Percentiles rank a stretch among this genome's conserved stretches.
These are phyloP conservation scores for Ancistrus triradiatus DNA, from an alignment of 2,113 vertebrate genomes.

Conservation along the genomic window DNA sequence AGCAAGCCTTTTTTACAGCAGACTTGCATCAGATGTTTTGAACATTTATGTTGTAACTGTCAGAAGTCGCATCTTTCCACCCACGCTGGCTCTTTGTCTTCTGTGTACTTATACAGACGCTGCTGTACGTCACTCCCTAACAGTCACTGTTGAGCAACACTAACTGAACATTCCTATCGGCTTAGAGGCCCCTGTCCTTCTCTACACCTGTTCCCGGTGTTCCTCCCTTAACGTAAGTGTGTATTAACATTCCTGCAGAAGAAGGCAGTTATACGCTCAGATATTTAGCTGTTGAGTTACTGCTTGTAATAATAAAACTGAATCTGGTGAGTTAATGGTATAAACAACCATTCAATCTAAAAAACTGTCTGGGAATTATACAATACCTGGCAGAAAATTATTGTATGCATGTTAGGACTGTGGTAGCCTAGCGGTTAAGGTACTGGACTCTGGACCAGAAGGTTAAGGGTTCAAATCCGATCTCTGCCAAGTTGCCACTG, in stretches of 20 bases:
- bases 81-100: conserved; percentile 6
- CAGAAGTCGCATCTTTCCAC: not conserved
- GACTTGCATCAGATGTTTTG: not conserved
- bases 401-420: too few species aligned
- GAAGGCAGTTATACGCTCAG: too few species aligned
- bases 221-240: not conserved
- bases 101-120: conserved; percentile 7
- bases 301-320: too few species aligned
- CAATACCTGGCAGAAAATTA: too few species aligned
- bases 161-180: conserved; percentile 19
- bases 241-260: not conserved
- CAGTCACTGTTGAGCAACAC: conserved; percentile 12
- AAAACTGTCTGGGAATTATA: too few species aligned
- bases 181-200: not conserved
- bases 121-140: conserved; percentile 22
- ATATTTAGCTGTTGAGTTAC: too few species aligned
- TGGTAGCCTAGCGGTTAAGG: too few species aligned
- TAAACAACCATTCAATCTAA: too few species aligned
- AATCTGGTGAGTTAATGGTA: too few species aligned
- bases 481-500: too few species aligned
- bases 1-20: not conserved
- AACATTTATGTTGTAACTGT: conserved; percentile 6
- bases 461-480: too few species aligned
- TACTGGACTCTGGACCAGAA: too few species aligned
- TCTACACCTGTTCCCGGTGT: not conserved